These are phyloP conservation scores for Melanotaenia nigrans DNA, from an alignment of 2,797 vertebrate genomes.

Conservation along the genomic window DNA sequence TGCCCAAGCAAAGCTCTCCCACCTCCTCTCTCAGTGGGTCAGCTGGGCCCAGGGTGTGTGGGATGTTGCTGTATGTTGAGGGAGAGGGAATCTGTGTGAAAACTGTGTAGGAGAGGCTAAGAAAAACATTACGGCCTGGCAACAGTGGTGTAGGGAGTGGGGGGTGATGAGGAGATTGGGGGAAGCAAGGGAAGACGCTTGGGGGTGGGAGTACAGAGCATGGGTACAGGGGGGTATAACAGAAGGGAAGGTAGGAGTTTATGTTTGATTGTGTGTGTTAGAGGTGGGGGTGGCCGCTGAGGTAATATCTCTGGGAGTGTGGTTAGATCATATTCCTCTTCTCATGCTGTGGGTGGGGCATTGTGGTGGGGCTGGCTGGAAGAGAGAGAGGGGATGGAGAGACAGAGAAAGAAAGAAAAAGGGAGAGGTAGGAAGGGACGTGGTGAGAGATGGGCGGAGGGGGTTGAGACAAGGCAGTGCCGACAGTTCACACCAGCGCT, in stretches of 20 bases:
- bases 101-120: slow-evolving; percentile 89
- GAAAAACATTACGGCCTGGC: slow-evolving; percentile 84
- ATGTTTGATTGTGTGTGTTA: slow-evolving; percentile 42
- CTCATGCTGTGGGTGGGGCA: slow-evolving; percentile 78
- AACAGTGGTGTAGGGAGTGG: slow-evolving; percentile 76
- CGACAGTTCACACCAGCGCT: slow-evolving; percentile 57
- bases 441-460: slow-evolving; percentile 55
- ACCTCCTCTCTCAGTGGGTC: slow-evolving; percentile 76
- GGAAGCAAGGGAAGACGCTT: slow-evolving; percentile 44
- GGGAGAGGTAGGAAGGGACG: slow-evolving; percentile 21
- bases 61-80: slow-evolving; percentile 78
- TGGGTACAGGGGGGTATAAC: slow-evolving; percentile 56
- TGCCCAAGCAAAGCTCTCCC: slow-evolving; percentile 73
- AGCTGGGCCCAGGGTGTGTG: slow-evolving; percentile 79
- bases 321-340: slow-evolving; percentile 79
- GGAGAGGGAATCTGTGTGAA: slow-evolving; percentile 81
- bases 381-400: slow-evolving; percentile 59
- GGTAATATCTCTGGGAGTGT: slow-evolving; percentile 72
- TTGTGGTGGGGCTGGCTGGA: slow-evolving; percentile 64
- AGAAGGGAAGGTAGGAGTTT: slow-evolving; percentile 69
- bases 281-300: slow-evolving; percentile 73
- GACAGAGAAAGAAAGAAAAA: slow-evolving; percentile 24
- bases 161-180: slow-evolving; percentile 70
- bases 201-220: slow-evolving; percentile 47
- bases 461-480: slow-evolving; percentile 61